phyloP scores from a whole-genome alignment of 2,113 vertebrate genomes.

The Bucco capensis region DNA sequence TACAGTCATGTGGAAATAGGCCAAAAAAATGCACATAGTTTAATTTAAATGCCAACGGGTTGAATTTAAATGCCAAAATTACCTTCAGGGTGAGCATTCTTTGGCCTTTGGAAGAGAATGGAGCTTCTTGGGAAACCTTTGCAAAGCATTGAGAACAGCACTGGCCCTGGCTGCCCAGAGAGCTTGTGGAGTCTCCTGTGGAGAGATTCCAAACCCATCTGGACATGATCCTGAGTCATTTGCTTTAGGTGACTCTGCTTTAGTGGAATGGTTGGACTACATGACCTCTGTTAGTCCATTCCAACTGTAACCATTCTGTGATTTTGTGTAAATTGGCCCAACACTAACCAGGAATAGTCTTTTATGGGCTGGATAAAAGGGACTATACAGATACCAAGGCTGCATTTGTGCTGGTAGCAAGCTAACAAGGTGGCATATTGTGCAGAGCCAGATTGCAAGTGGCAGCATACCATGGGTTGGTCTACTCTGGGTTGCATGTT shows the following conservation, averaged over 20 bases:
- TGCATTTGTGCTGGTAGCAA: background rate
- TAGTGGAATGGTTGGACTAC: too few relatives aligned
- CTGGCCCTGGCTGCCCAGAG: too few relatives aligned
- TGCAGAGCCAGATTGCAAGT: background rate
- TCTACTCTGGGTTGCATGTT: fast-evolving
- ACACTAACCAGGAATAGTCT: background rate
- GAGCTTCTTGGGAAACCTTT: background rate
- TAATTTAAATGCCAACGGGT: background rate
- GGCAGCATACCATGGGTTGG: fast-evolving
- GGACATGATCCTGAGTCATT: too few relatives aligned
- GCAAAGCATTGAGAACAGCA: background rate
- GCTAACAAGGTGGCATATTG: background rate
- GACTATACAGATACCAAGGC: background rate
- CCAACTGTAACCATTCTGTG: too few relatives aligned
- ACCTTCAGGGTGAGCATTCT: background rate
- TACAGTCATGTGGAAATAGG: background rate
- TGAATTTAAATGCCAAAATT: background rate
- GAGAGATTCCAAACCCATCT: too few relatives aligned
- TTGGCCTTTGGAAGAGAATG: background rate
- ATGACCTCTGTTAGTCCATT: too few relatives aligned
- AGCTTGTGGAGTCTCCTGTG: too few relatives aligned
- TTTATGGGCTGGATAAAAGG: background rate
- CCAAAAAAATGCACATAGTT: background rate
- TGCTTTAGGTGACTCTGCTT: too few relatives aligned
- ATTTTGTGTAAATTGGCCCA: background rate